phyloP scores from a whole-genome alignment of 1,140 invertebrate species.

The Drosophila trapezifrons region DNA sequence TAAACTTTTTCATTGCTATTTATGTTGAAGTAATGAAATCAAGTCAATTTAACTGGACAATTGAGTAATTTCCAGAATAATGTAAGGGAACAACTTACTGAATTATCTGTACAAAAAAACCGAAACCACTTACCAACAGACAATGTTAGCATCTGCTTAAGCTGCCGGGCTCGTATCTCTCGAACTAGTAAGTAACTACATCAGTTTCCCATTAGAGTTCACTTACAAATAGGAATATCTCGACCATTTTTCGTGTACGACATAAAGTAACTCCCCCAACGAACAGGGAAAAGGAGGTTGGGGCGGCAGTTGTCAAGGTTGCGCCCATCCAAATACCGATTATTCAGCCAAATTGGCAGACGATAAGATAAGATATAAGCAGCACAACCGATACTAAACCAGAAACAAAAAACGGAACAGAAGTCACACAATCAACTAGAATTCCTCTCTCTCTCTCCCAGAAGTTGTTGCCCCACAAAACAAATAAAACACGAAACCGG shows the following conservation, averaged over 20 bases:
- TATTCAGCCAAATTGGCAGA: conserved; percentile 44
- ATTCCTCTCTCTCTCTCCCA: conserved; percentile 12
- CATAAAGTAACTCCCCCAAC: conserved; percentile 30
- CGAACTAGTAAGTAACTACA: conserved; percentile 30
- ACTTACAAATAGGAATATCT: conserved; percentile 26
- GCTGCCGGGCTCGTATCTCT: conserved; percentile 3
- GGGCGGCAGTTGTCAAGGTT: conserved; percentile 33
- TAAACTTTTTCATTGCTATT: background rate
- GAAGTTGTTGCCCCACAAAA: conserved; percentile 48
- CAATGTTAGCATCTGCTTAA: conserved; percentile 6
- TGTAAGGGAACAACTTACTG: background rate
- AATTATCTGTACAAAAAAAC: background rate
- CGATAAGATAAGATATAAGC: conserved; percentile 45
- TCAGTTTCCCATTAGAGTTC: conserved; percentile 29
- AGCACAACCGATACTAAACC: conserved; percentile 27
- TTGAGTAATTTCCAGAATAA: background rate
- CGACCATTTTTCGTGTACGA: conserved; percentile 29
- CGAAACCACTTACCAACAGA: background rate
- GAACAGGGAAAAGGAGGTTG: conserved; percentile 5
- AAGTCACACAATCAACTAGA: conserved; percentile 36
- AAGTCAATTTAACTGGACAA: background rate
- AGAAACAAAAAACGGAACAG: conserved; percentile 33
- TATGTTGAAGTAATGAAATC: too few species aligned
- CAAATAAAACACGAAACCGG: conserved; percentile 42
- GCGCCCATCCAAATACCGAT: conserved; percentile 47